A percentile compares a stretch with the other conserved stretches of the same genome.
Conservation (phyloP, 2,888 invertebrate genomes). For the Limnephilus rhombicus region DNA sequence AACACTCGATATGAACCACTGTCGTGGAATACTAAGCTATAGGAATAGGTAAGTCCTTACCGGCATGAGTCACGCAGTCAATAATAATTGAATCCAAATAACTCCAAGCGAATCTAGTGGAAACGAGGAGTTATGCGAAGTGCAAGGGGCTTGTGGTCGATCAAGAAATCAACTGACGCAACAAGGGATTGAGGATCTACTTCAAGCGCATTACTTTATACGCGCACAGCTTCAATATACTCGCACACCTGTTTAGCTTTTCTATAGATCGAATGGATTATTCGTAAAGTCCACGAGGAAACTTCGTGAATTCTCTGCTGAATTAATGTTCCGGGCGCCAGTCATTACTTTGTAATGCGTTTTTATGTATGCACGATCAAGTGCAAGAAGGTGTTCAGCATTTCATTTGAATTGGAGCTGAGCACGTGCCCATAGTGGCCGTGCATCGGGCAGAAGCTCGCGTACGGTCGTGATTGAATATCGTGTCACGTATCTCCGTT, state of each 20-base stretch:
- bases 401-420: not conserved
- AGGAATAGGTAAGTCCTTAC: not conserved
- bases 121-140: not conserved
- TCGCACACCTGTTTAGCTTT: not conserved
- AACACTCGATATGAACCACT: conserved; percentile 23
- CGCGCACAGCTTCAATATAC: not conserved
- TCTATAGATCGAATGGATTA: not conserved
- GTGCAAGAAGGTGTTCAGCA: not conserved
- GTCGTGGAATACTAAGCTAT: conserved; percentile 17
- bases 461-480: conserved; percentile 26
- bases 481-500: conserved; percentile 53
- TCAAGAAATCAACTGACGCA: not conserved
- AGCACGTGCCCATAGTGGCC: not conserved
- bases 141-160: not conserved
- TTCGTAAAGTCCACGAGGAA: not conserved
- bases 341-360: not conserved
- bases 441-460: not conserved
- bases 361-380: not conserved
- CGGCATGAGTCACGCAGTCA: conserved; percentile 28
- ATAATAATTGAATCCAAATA: conserved; percentile 5
- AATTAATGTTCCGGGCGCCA: not conserved
- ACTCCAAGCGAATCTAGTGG: not conserved
- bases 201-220: not conserved
- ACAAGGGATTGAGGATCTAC: not conserved
- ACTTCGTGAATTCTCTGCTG: not conserved